A percentile compares a stretch with the other conserved stretches of the same genome.
Conservation (phyloP, 2,797 vertebrate species). For the Meriones psammophilus region DNA sequence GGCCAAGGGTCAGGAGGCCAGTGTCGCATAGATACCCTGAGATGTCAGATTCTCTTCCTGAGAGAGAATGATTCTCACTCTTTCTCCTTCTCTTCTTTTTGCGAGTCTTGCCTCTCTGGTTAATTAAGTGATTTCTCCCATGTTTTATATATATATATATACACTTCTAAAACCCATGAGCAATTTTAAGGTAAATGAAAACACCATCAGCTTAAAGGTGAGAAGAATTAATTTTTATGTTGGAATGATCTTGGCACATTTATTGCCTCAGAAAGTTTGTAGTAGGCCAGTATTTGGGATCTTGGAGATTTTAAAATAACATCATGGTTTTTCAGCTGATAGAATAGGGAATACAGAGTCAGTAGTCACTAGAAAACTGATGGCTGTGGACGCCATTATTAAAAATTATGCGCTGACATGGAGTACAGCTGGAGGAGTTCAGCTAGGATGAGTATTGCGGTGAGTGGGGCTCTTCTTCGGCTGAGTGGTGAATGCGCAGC, state of each 20-base stretch:
- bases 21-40: too few relatives aligned
- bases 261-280: conserved; percentile 39
- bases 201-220: background rate
- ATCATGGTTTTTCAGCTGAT: conserved; percentile 9
- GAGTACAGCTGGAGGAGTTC: background rate
- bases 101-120: background rate
- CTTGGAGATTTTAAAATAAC: conserved; percentile 5
- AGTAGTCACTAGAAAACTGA: background rate
- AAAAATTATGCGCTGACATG: conserved; percentile 8
- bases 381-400: background rate
- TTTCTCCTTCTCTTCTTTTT: background rate
- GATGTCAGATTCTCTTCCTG: background rate
- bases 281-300: background rate
- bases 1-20: background rate
- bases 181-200: conserved; percentile 19
- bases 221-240: background rate
- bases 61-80: background rate
- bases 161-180: background rate
- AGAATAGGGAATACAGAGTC: background rate
- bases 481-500: background rate
- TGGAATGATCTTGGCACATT: background rate
- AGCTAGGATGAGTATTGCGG: background rate
- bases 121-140: too few relatives aligned
- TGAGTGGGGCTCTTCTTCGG: background rate
- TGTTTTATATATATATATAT: background rate